Evolutionary conservation across 2,888 invertebrate species (phyloP).

Genomic region (Apeira syringaria): DNA sequence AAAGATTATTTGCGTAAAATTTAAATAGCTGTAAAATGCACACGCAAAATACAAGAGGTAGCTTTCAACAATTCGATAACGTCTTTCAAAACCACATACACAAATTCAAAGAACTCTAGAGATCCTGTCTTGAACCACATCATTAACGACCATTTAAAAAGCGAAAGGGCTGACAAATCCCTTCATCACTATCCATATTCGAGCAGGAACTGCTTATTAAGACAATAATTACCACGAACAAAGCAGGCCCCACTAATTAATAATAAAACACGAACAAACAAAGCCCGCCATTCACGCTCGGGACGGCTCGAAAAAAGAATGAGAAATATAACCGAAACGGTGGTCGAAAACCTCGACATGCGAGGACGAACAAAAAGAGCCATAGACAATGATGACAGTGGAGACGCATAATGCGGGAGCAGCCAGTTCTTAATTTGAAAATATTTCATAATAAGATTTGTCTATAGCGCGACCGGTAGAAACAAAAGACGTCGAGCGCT

Average conservation of each 20-base stretch:
- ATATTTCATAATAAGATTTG: constrained; percentile 84
- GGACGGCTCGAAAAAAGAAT: constrained; percentile 69
- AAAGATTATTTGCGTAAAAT: background rate
- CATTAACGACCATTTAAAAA: constrained; percentile 60
- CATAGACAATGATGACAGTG: constrained; percentile 82
- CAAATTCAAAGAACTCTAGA: constrained; percentile 16
- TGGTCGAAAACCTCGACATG: constrained; percentile 82
- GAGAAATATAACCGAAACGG: constrained; percentile 77
- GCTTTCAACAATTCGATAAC: constrained; percentile 1
- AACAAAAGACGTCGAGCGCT: constrained; percentile 63
- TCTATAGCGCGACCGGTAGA: constrained; percentile 74
- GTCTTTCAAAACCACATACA: constrained; percentile 2
- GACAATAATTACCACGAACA: constrained; percentile 83
- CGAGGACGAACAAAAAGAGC: constrained; percentile 79
- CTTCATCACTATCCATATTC: constrained; percentile 65
- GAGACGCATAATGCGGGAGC: constrained; percentile 83
- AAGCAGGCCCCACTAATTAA: constrained; percentile 80
- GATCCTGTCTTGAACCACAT: constrained; percentile 47
- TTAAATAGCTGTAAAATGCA: background rate
- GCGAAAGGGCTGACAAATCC: constrained; percentile 66
- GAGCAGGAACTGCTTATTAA: constrained; percentile 83
- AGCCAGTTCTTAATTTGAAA: constrained; percentile 82
- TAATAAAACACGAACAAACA: constrained; percentile 83
- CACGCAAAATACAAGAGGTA: background rate
- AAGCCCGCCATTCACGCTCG: constrained; percentile 78